These are phyloP conservation scores for Loripinus fragilis DNA, from an alignment of 2,888 invertebrate species.

Conservation along the genomic window DNA sequence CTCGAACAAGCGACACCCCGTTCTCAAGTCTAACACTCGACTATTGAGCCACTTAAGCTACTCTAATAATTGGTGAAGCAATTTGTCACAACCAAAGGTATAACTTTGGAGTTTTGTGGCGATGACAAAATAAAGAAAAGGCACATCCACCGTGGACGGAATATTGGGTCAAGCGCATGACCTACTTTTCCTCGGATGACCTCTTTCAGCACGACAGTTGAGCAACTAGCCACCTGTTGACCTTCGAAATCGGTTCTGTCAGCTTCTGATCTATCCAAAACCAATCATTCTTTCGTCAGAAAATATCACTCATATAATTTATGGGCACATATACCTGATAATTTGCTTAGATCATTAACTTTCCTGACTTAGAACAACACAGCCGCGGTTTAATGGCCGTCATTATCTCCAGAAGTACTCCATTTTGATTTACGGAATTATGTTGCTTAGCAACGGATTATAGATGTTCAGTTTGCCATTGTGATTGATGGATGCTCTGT, in stretches of 20 bases:
- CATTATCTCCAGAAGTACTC: background rate
- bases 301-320: background rate
- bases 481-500: background rate
- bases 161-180: too few relatives aligned
- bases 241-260: background rate
- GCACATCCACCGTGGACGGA: too few relatives aligned
- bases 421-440: constrained; percentile 17
- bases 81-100: too few relatives aligned
- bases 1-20: too few relatives aligned
- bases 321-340: constrained; percentile 12
- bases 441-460: constrained; percentile 5
- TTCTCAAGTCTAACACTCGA: too few relatives aligned
- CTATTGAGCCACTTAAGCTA: too few relatives aligned
- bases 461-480: background rate
- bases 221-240: background rate
- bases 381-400: constrained; percentile 10
- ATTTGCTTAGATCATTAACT: constrained; percentile 11
- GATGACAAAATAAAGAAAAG: too few relatives aligned
- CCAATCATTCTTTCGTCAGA: background rate
- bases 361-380: background rate
- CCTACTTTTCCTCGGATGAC: too few relatives aligned
- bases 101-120: too few relatives aligned
- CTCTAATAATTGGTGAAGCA: too few relatives aligned
- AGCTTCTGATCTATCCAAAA: too few relatives aligned
- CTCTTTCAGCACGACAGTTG: too few relatives aligned